Base-by-base conservation (phyloP, 35 echinoderm and acorn worm species). In the Apostichopus japonicus region DNA sequence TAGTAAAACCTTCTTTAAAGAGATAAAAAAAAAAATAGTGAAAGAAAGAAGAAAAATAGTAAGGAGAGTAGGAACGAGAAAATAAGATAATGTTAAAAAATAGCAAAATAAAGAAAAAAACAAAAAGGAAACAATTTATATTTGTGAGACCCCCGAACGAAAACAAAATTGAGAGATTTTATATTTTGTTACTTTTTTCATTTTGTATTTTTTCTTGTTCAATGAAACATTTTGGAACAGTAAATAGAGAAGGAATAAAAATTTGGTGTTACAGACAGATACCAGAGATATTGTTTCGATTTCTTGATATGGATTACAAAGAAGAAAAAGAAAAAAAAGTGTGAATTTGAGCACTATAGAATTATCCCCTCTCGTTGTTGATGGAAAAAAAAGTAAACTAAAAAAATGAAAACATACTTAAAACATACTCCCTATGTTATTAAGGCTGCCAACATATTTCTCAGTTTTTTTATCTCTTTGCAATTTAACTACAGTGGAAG, bases 121-220 rank as follows among this genome's bases (percentile, higher is more conserved):
- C 22, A 91, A 78, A 91, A 91, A 91, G 58, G 53, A 21, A 25
- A 79, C 10, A 91, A 91, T 91, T 77, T 91, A 91, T 91, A 91
- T 91, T 91, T 91, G 54, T 91, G 89, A 91, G 76, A 91, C 54
- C 89, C 89, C 72, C 24, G 44, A 77, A 54, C 77, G 59, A 91
- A 90, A 77, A 90, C 23, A 87, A 82, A 82, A 52, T 44, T 54
- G 79, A 87, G 86, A 88, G 86, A 88, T 44, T 88, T 88, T 91
- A 91, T 91, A 91, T 91, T 91, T 91, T 91, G 89, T 91, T 91
- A 91, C 89, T 91, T 91, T 91, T 91, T 91, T 91, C 73, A 77
- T 78, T 91, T 91, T 91, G 53, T 77, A 78, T 71, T 88, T 81
- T 91, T 91, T 55, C 76, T 91, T 78, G 89, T 91, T 91, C 76